Evolutionary conservation across 1,140 invertebrate genomes (phyloP).

Genomic region (Metopolophium dirhodum): DNA sequence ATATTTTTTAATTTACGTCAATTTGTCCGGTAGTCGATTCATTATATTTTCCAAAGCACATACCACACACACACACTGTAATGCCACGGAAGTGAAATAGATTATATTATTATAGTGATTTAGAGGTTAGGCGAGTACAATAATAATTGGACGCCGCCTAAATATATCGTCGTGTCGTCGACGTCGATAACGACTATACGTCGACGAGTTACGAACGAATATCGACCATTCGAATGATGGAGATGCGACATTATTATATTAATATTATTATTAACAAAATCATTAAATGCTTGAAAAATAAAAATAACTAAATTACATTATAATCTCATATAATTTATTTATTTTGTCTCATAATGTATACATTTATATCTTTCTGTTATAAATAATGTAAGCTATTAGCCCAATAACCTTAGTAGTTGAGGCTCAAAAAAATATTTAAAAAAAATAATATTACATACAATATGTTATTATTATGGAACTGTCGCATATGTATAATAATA

Average conservation of each 20-base stretch:
- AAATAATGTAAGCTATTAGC: too few species aligned
- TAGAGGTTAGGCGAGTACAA: background rate
- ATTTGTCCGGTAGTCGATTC: background rate
- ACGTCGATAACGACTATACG: background rate
- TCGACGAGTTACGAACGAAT: background rate
- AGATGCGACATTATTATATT: background rate
- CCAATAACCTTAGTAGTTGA: too few species aligned
- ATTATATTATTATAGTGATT: constrained; percentile 19
- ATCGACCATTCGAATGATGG: background rate
- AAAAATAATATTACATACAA: too few species aligned
- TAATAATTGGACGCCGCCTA: background rate
- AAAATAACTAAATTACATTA: too few species aligned
- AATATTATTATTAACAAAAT: background rate
- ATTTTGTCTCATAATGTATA: too few species aligned
- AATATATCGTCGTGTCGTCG: background rate
- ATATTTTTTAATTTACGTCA: constrained; percentile 11
- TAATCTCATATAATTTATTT: too few species aligned
- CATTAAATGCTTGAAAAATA: too few species aligned
- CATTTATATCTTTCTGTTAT: too few species aligned
- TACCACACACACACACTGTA: background rate
- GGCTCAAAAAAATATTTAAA: too few species aligned
- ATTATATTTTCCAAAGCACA: background rate
- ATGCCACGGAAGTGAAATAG: background rate
- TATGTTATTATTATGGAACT: too few species aligned
- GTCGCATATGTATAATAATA: background rate